A percentile compares a stretch with the other conserved stretches of the same genome.
Conservation (phyloP, 2,888 invertebrate genomes). For the Therioaphis trifolii region DNA sequence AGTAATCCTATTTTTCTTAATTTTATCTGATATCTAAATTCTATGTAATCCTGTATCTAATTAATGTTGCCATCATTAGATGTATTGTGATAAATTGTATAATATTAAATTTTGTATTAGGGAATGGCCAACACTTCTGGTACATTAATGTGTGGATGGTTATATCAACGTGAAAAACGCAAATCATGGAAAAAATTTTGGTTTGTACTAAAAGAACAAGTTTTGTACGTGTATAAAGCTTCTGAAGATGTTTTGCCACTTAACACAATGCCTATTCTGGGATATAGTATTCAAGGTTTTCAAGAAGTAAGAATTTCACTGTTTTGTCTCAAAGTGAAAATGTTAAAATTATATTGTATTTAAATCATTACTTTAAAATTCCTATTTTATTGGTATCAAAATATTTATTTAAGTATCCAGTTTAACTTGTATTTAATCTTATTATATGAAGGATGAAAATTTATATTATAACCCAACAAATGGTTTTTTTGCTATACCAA, state of each 20-base stretch:
- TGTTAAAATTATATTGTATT: too few relatives aligned
- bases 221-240: conserved; percentile 71
- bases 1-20: conserved; percentile 65
- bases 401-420: too few relatives aligned
- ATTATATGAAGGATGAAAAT: too few relatives aligned
- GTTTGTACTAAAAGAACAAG: conserved; percentile 73
- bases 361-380: too few relatives aligned
- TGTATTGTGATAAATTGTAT: not conserved
- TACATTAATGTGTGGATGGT: conserved; percentile 72
- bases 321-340: too few relatives aligned
- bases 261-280: conserved; percentile 71
- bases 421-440: too few relatives aligned
- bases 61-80: too few relatives aligned
- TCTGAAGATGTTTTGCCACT: conserved; percentile 73
- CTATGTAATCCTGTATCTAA: not conserved
- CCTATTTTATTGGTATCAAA: too few relatives aligned
- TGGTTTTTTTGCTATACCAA: too few relatives aligned
- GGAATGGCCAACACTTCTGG: conserved; percentile 72
- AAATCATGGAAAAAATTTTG: conserved; percentile 72
- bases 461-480: too few relatives aligned
- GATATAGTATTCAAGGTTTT: conserved; percentile 69
- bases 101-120: conserved; percentile 66
- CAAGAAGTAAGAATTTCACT: conserved; percentile 64
- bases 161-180: conserved; percentile 68
- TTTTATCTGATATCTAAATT: not conserved